phyloP scores from a whole-genome alignment of 2,797 vertebrate genomes.

The Micromesistius poutassou region DNA sequence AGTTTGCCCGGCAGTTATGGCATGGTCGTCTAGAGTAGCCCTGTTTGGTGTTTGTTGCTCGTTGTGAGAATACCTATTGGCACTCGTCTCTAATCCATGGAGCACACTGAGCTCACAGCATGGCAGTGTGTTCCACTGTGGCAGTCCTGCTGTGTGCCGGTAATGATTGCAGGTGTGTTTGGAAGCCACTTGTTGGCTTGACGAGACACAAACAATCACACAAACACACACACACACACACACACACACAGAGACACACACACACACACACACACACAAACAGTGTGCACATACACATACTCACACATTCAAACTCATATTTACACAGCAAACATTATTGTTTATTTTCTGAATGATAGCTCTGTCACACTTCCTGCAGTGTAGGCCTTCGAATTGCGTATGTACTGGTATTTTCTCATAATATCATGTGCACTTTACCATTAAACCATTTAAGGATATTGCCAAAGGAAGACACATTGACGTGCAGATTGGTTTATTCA shows the following conservation, averaged over 20 bases:
- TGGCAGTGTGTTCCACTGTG: conserved; percentile 51
- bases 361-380: conserved; percentile 39
- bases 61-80: conserved; percentile 31
- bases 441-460: background rate
- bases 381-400: conserved; percentile 37
- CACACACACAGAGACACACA: conserved; percentile 4
- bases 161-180: conserved; percentile 68
- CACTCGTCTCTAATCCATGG: conserved; percentile 44
- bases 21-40: conserved; percentile 17
- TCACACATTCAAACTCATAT: background rate
- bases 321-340: conserved; percentile 39
- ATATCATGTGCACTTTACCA: background rate
- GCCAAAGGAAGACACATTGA: conserved; percentile 2
- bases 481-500: background rate
- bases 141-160: conserved; percentile 53
- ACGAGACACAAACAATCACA: conserved; percentile 45
- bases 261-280: conserved; percentile 1
- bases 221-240: conserved; percentile 14
- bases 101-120: conserved; percentile 56
- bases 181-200: conserved; percentile 66
- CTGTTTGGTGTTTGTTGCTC: conserved; percentile 38
- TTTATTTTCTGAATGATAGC: conserved; percentile 51
- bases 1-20: conserved; percentile 8
- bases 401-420: conserved; percentile 26
- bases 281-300: background rate